Conservation (phyloP, 2,797 vertebrate genomes). For the Propithecus deckenii region DNA sequence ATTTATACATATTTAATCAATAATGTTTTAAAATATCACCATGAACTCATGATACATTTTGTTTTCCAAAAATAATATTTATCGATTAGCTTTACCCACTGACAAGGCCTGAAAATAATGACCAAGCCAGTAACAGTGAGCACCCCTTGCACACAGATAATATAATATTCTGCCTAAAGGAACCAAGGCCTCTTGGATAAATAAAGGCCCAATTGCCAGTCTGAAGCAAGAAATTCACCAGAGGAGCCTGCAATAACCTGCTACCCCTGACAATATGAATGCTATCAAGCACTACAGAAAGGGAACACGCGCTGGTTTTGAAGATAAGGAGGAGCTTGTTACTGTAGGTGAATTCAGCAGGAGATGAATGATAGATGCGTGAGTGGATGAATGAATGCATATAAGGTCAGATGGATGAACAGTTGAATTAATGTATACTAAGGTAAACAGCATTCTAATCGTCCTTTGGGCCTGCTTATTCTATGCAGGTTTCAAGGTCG, state of each 20-base stretch:
- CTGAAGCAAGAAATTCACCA: background rate
- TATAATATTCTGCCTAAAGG: background rate
- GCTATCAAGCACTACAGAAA: background rate
- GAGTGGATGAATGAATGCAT: background rate
- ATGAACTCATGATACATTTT: background rate
- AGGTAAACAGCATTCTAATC: background rate
- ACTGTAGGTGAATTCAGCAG: background rate
- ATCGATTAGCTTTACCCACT: background rate
- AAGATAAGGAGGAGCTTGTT: background rate
- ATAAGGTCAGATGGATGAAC: fast-evolving
- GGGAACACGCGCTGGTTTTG: background rate
- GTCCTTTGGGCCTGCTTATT: background rate
- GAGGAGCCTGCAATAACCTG: background rate
- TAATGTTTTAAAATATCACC: background rate
- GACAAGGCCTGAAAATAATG: background rate
- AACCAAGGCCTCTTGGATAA: background rate
- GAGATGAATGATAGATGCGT: background rate
- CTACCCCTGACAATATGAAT: background rate
- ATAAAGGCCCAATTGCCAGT: background rate
- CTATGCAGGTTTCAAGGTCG: background rate
- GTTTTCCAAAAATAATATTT: background rate
- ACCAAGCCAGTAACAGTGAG: background rate
- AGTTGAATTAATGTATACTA: background rate
- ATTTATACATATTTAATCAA: background rate
- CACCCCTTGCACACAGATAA: background rate